Conservation (phyloP, 1,140 invertebrate species). For the Sycophaga agraensis region DNA sequence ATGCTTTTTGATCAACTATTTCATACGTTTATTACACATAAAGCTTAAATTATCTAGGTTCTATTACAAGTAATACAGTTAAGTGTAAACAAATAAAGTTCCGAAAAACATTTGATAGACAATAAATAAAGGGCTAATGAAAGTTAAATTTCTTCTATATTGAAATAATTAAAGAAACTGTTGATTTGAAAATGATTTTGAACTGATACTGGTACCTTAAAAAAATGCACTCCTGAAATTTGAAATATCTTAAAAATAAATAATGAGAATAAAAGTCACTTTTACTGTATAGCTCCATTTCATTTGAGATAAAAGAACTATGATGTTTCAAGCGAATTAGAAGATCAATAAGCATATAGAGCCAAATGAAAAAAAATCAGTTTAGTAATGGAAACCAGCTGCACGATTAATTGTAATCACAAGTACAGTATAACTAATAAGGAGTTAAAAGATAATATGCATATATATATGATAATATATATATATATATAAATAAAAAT, state of each 20-base stretch:
- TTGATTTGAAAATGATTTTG: too few species aligned
- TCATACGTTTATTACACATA: too few species aligned
- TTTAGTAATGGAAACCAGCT: slow-evolving; percentile 49
- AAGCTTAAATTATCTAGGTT: too few species aligned
- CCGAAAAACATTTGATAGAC: too few species aligned
- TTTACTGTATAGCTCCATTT: neutral
- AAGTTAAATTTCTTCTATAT: too few species aligned
- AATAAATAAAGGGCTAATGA: too few species aligned
- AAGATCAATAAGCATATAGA: slow-evolving; percentile 40
- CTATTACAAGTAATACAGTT: slow-evolving; percentile 10
- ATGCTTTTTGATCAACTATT: slow-evolving; percentile 44
- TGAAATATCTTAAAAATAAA: too few species aligned
- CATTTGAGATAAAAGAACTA: neutral
- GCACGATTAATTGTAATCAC: slow-evolving; percentile 37
- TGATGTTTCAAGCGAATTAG: neutral
- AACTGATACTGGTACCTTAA: too few species aligned
- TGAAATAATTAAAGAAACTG: neutral
- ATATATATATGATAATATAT: slow-evolving; percentile 28
- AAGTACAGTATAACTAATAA: slow-evolving; percentile 40
- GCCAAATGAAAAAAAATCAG: slow-evolving; percentile 45
- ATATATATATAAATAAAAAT: slow-evolving; percentile 27
- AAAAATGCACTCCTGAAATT: too few species aligned
- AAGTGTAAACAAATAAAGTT: too few species aligned
- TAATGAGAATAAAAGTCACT: too few species aligned
- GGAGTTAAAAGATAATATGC: slow-evolving; percentile 34